Base-by-base conservation (phyloP, 2,797 vertebrate genomes). In the Alosa sapidissima region DNA sequence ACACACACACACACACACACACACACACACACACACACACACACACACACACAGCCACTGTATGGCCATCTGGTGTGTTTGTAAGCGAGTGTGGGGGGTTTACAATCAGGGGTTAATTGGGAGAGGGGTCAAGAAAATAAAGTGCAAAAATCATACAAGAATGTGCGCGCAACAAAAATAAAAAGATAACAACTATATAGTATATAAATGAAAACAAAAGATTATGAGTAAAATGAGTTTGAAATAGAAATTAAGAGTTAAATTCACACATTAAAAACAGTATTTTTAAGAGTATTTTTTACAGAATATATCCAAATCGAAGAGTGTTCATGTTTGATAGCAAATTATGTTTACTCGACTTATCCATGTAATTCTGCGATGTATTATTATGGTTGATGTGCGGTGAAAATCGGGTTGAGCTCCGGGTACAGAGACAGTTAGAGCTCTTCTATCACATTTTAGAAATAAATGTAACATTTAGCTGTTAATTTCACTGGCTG, bases 111-210 rank as follows among this genome's bases (percentile, higher is more conserved):
- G 94, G 94, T 94, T 95, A 95, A 95, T 95, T 95, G 93, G 92
- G 84, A 93, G 92, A 85, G 87, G 90, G 94, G 93, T 95, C 95
- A 95, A 93, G 92, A 95, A 95, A 95, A 95, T 93, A 94, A 91
- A 91, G 93, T 91, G 92, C 93, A 95, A 93, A 95, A 95, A 95
- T 95, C 94, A 93, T 89, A 89, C 88, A 90, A 89, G 3, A 5
- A 75, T 72, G 81, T 65, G 62, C 81, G 62, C 81, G 82, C 78
- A 49, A 68, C 68, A 83, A 81, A 13, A 83, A 45, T 83, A 51
- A 85, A 55, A 55, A 60, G 72, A 83, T 82, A 84, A 85, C 55
- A 81, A 83, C 72, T 28, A 6, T 28, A 87, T 8, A 3, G 45
- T 52, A 62, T 78, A 81, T 48, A 86, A 45, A 7, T 52, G 41